Percentiles rank a stretch among this genome's conserved stretches.
phyloP scores from a whole-genome alignment of 2,888 invertebrate genomes.

The Magallana nippona region DNA sequence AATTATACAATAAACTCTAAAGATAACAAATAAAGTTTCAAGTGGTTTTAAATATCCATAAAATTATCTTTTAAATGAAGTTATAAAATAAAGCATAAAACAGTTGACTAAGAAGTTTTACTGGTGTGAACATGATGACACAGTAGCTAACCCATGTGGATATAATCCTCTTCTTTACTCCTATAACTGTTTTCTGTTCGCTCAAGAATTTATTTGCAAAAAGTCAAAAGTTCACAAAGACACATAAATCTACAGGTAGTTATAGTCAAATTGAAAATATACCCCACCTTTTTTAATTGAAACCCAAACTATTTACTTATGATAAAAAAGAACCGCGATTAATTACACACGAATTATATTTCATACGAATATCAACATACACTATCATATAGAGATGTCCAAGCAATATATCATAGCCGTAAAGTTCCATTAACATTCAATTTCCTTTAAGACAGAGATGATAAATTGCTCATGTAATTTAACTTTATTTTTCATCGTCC shows the following conservation, averaged over 20 bases:
- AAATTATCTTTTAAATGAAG: neutral
- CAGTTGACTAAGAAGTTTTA: neutral
- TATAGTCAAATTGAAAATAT: neutral
- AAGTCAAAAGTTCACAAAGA: constrained; percentile 22
- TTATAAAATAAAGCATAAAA: constrained; percentile 8
- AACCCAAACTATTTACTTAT: constrained; percentile 11
- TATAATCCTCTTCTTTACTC: neutral
- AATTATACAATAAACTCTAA: neutral
- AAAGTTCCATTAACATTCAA: constrained; percentile 32
- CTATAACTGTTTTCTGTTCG: neutral
- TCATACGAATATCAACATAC: constrained; percentile 4
- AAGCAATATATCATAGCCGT: neutral
- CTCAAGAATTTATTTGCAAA: neutral
- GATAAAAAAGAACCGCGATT: constrained; percentile 15
- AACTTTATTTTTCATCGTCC: constrained; percentile 19
- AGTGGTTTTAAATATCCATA: neutral
- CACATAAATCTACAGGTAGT: constrained; percentile 18
- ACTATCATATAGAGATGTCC: constrained; percentile 30
- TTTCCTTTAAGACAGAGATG: constrained; percentile 4
- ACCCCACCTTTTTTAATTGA: constrained; percentile 30
- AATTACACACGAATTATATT: constrained; percentile 11
- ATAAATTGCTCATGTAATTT: constrained; percentile 24
- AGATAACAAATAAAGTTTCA: neutral
- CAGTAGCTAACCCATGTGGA: neutral
- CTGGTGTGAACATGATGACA: neutral